These are phyloP conservation scores for Cichlasoma orientale DNA, from an alignment of 2,797 vertebrate species.

Conservation along the genomic window DNA sequence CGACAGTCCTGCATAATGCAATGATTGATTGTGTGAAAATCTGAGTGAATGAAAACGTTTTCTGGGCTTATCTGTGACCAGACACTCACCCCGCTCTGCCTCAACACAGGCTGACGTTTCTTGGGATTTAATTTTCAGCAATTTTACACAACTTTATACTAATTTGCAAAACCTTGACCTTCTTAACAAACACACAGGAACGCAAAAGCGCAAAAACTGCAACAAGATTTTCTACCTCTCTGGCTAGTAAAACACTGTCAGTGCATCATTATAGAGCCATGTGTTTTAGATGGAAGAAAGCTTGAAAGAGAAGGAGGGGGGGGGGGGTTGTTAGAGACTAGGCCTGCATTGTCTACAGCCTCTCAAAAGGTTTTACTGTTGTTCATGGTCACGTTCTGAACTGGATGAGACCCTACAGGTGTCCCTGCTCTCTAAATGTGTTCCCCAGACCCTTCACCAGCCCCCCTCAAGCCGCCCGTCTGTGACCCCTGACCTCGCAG, in stretches of 20 bases:
- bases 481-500: conserved; percentile 84
- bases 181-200: conserved; percentile 12
- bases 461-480: conserved; percentile 76
- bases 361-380: conserved; percentile 73
- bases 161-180: conserved; percentile 39
- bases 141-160: conserved; percentile 45
- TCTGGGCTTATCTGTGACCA: conserved; percentile 64
- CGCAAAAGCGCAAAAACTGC: conserved; percentile 21
- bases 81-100: conserved; percentile 49
- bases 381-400: conserved; percentile 82
- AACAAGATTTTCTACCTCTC: conserved; percentile 34
- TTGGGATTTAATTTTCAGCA: conserved; percentile 48
- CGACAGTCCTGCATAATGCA: conserved; percentile 40
- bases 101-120: conserved; percentile 53
- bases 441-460: conserved; percentile 86
- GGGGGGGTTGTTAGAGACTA: conserved; percentile 47
- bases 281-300: conserved; percentile 45
- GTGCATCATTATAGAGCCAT: conserved; percentile 50
- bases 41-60: conserved; percentile 55
- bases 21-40: conserved; percentile 68
- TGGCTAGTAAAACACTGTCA: conserved; percentile 24
- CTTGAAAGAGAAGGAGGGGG: conserved; percentile 23
- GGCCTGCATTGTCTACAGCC: conserved; percentile 64
- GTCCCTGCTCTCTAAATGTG: conserved; percentile 89
- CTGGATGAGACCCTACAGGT: conserved; percentile 89